Percentiles rank a stretch among this genome's conserved stretches.
Conservation (phyloP, 2,113 vertebrate genomes). For the Smithornis capensis region DNA sequence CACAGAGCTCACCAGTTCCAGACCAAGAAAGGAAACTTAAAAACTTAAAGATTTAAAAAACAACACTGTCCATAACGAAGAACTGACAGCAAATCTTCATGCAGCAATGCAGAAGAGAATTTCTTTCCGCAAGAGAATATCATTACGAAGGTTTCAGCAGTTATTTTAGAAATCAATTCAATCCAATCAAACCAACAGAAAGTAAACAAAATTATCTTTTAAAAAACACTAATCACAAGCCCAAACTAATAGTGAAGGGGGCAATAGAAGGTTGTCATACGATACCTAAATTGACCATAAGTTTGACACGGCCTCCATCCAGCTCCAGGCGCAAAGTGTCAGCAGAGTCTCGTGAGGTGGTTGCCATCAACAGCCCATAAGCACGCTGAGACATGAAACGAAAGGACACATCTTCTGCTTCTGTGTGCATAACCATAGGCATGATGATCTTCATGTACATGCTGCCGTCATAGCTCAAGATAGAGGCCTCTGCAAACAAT, state of each 20-base stretch:
- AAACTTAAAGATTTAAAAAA: constrained; percentile 72
- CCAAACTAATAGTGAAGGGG: constrained; percentile 60
- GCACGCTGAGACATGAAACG: constrained; percentile 97
- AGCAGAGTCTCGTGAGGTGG: constrained; percentile 90
- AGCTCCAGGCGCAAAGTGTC: constrained; percentile 93
- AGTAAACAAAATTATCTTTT: neutral
- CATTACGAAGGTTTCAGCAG: constrained; percentile 58
- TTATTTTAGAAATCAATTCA: constrained; percentile 68
- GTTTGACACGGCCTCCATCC: constrained; percentile 92
- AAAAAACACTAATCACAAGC: constrained; percentile 71
- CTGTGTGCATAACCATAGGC: constrained; percentile 91
- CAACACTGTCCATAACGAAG: constrained; percentile 73
- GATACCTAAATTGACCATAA: constrained; percentile 98
- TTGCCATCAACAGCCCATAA: constrained; percentile 92
- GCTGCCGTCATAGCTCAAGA: constrained; percentile 93
- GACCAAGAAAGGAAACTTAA: constrained; percentile 82
- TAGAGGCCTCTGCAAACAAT: constrained; percentile 86
- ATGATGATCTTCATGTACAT: constrained; percentile 99
- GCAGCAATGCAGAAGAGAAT: constrained; percentile 76
- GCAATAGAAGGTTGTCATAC: constrained; percentile 70
- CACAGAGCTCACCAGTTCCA: constrained; percentile 79
- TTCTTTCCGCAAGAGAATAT: constrained; percentile 49
- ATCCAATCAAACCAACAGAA: constrained; percentile 69
- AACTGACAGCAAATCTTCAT: constrained; percentile 84
- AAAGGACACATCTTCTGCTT: constrained; percentile 95